Base-by-base conservation (phyloP, 30 jellyfish, hydroid and myxozoan species). In the Mastigias papua region DNA sequence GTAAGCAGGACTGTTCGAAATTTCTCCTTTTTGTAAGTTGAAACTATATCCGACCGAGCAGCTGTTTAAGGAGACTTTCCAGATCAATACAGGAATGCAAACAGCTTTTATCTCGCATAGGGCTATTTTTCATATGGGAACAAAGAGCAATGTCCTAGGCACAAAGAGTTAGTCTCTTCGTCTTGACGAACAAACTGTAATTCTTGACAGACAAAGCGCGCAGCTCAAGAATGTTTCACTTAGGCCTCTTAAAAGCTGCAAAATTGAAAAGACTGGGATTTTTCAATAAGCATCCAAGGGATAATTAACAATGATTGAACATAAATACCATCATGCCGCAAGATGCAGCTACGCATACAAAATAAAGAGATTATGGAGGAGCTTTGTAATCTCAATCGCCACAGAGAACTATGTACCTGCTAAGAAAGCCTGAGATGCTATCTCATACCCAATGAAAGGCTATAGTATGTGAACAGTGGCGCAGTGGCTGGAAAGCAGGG, bases 21-120 rank as follows among this genome's bases (percentile, higher is more conserved):
- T 37, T 37, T 70, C 31, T 70, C 61, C 77, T 19, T 65, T 23
- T 65, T 51, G 67, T 51, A 51, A 51, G 17, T 1, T 51, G 67
- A 51, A 51, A 51, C 67, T 33, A 65, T 20, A 15, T 65, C 46
- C 2, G 37, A 9, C 46, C 7, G 46, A 29, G 48, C 77, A 65
- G 29, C 51, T 65, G 48, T 17, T 9, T 19, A 65, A 25, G 77
- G 37, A 65, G 29, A 25, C 4, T 15, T 11, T 2, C 6, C 23
- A 65, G n/a, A 25, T 23, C 4, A 8, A 51, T 16, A 5, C 7
- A 5, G 67, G 67, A 51, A 51, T 51, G 67, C 27, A 51, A 51
- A 51, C 25, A 51, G 67, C 67, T 51, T 46, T 16, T 51, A 51
- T 51, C 17, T 51, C 67, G 25, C 7, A 17, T 17, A 51, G 27